Percentiles rank a stretch among this genome's conserved stretches.
phyloP scores from a whole-genome alignment of 1,140 invertebrate species.

The Dendroctonus ponderosae region DNA sequence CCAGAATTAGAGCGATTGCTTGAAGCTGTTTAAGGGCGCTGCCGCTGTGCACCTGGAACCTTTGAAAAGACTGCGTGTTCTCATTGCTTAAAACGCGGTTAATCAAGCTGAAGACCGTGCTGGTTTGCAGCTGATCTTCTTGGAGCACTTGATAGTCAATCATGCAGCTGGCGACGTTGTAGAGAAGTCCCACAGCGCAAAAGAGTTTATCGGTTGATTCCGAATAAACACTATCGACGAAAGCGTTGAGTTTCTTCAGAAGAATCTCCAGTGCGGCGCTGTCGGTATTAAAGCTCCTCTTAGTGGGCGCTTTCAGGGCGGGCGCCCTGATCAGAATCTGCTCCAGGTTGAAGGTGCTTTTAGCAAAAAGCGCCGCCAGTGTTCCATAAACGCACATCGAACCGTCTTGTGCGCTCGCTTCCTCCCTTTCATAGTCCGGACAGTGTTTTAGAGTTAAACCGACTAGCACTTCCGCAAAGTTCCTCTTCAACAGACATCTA shows the following conservation, averaged over 20 bases:
- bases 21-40: slow-evolving; percentile 15
- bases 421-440: slow-evolving; percentile 19
- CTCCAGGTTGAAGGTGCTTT: slow-evolving; percentile 35
- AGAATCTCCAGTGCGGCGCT: slow-evolving; percentile 13
- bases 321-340: slow-evolving; percentile 4
- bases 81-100: slow-evolving; percentile 19
- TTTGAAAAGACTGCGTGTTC: slow-evolving; percentile 7
- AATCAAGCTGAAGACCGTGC: slow-evolving; percentile 17
- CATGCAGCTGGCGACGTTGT: slow-evolving; percentile 31
- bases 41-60: slow-evolving; percentile 24
- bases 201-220: slow-evolving; percentile 14
- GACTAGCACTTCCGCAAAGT: slow-evolving; percentile 41
- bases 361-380: slow-evolving; percentile 39
- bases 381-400: slow-evolving; percentile 7
- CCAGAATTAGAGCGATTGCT: slow-evolving; percentile 14
- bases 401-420: background rate
- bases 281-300: slow-evolving; percentile 19
- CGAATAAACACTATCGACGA: slow-evolving; percentile 3
- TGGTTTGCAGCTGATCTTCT: slow-evolving; percentile 19
- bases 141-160: slow-evolving; percentile 24
- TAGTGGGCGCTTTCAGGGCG: background rate
- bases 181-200: slow-evolving; percentile 30
- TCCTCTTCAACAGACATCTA: slow-evolving; percentile 26
- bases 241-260: slow-evolving; percentile 17
- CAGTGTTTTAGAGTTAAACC: slow-evolving; percentile 44